phyloP scores from a whole-genome alignment of 2,797 vertebrate genomes.

The Siniperca undulata region DNA sequence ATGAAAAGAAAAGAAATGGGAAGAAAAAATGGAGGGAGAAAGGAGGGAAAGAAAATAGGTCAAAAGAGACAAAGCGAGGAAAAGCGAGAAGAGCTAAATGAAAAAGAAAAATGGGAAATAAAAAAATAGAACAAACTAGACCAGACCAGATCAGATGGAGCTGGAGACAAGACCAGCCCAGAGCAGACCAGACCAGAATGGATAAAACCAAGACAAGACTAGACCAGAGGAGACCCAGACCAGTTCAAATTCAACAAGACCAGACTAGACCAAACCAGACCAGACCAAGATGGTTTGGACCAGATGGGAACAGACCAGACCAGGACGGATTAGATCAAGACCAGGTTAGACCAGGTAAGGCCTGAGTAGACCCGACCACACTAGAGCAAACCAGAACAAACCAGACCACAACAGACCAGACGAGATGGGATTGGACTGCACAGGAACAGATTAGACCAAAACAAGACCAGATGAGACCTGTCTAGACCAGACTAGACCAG shows the following conservation, averaged over 20 bases:
- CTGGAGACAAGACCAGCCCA: not conserved
- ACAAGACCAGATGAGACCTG: not conserved
- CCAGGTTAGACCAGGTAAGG: too few species aligned
- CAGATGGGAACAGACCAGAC: not conserved
- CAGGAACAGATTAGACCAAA: not conserved
- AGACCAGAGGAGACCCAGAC: too few species aligned
- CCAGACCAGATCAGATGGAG: not conserved
- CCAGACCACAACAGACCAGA: not conserved
- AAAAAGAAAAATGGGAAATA: not conserved
- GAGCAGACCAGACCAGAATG: not conserved
- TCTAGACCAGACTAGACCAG: not conserved
- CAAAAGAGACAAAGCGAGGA: not conserved
- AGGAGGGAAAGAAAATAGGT: not conserved
- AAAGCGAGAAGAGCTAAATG: not conserved
- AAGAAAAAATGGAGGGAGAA: not conserved
- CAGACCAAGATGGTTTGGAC: not conserved
- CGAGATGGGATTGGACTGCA: not conserved
- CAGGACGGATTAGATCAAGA: not conserved
- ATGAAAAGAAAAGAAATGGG: constrained; percentile 35
- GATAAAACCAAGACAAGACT: not conserved
- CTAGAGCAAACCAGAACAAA: not conserved
- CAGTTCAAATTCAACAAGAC: not conserved
- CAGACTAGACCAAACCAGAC: not conserved
- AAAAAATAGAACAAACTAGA: not conserved
- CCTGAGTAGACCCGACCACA: too few species aligned